phyloP scores from a whole-genome alignment of 2,888 invertebrate genomes.

The Archips xylosteana region DNA sequence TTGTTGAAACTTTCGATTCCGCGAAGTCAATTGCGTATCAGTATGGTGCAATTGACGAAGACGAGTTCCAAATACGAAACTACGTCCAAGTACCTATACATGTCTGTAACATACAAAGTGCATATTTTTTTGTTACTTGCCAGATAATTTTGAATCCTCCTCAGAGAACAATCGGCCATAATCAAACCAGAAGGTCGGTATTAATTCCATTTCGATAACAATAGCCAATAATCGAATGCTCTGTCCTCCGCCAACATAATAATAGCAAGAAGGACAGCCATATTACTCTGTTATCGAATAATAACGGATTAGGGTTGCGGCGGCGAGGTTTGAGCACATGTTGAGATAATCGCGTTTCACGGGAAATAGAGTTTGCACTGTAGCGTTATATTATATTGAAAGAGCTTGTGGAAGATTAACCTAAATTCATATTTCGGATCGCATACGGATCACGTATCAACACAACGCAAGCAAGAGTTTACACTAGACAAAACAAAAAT shows the following conservation, averaged over 20 bases:
- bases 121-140: background rate
- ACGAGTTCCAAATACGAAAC: background rate
- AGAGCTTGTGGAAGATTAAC: slow-evolving; percentile 26
- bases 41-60: background rate
- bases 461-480: background rate
- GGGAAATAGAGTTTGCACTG: slow-evolving; percentile 52
- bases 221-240: slow-evolving; percentile 35
- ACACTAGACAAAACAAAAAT: background rate
- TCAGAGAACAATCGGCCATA: slow-evolving; percentile 1
- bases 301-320: slow-evolving; percentile 45
- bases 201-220: slow-evolving; percentile 28
- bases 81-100: background rate
- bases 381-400: slow-evolving; percentile 38
- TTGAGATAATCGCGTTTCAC: slow-evolving; percentile 55
- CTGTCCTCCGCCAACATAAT: slow-evolving; percentile 24
- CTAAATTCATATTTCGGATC: background rate
- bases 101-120: too few relatives aligned
- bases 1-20: slow-evolving; percentile 1
- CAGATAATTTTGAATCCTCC: background rate
- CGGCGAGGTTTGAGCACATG: slow-evolving; percentile 44
- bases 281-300: slow-evolving; percentile 37
- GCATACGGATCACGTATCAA: background rate
- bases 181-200: slow-evolving; percentile 10
- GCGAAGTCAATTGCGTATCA: slow-evolving; percentile 10
- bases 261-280: slow-evolving; percentile 25